phyloP scores from a whole-genome alignment of 2,888 invertebrate species.

The Aphodius sticticus region DNA sequence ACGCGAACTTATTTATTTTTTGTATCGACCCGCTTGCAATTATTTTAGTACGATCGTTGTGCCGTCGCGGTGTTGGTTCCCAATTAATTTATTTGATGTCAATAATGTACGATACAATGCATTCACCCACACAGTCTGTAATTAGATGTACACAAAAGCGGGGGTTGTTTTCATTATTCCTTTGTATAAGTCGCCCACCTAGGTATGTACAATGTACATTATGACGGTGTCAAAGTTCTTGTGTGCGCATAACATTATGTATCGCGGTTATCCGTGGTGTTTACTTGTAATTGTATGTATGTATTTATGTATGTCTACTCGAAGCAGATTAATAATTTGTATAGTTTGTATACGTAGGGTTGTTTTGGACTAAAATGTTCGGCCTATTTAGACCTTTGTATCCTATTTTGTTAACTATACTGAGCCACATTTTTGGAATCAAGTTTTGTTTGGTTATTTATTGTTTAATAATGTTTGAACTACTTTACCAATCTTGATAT shows the following conservation, averaged over 20 bases:
- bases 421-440: too few species aligned
- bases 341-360: too few species aligned
- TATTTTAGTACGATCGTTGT: background rate
- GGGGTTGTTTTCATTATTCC: background rate
- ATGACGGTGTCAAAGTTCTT: background rate
- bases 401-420: too few species aligned
- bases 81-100: background rate
- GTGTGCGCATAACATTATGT: background rate
- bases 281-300: too few species aligned
- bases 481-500: too few species aligned
- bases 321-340: too few species aligned
- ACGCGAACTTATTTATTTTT: slow-evolving; percentile 27
- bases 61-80: background rate
- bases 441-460: too few species aligned
- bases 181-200: background rate
- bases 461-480: too few species aligned
- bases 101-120: background rate
- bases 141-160: background rate
- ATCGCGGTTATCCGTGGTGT: too few species aligned
- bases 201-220: background rate
- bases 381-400: too few species aligned
- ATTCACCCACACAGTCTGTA: background rate
- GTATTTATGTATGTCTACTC: too few species aligned
- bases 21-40: slow-evolving; percentile 11
- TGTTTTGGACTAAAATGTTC: too few species aligned